These are phyloP conservation scores for Himalopsyche tibetana DNA, from an alignment of 2,888 invertebrate species.

Conservation along the genomic window DNA sequence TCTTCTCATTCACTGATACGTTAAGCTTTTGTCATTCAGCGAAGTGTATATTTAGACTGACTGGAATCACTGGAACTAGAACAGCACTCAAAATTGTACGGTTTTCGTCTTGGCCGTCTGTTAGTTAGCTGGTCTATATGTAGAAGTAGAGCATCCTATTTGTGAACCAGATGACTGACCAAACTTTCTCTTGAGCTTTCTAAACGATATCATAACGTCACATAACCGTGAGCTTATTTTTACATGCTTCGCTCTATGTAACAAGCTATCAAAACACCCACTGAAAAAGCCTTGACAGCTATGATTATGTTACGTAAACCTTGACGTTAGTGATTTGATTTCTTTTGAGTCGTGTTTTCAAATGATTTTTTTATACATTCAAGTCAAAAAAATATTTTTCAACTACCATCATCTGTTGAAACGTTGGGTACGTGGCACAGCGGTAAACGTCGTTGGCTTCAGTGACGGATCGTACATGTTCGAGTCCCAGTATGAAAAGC, in stretches of 20 bases:
- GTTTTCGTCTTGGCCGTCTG: background rate
- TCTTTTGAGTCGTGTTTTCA: no score
- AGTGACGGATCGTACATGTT: no score
- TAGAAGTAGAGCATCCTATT: background rate
- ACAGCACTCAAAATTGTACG: background rate
- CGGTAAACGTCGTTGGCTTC: no score
- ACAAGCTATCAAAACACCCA: background rate
- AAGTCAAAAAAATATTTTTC: no score
- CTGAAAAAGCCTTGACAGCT: no score
- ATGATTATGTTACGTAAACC: no score
- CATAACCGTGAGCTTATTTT: background rate
- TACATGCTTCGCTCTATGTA: background rate
- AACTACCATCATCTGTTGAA: no score
- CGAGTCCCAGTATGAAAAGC: no score
- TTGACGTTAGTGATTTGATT: no score
- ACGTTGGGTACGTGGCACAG: no score
- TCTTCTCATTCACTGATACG: background rate
- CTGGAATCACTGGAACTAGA: background rate
- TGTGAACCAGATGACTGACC: background rate
- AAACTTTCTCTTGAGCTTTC: slow-evolving; percentile 21
- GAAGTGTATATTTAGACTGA: background rate
- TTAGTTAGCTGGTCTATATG: background rate
- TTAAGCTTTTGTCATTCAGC: background rate
- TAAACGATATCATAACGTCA: background rate
- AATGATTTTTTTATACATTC: no score